Evolutionary conservation across 2,888 invertebrate species (phyloP), one percentile per base, ranked within the genome.

Genomic region (Melieria omissa): DNA sequence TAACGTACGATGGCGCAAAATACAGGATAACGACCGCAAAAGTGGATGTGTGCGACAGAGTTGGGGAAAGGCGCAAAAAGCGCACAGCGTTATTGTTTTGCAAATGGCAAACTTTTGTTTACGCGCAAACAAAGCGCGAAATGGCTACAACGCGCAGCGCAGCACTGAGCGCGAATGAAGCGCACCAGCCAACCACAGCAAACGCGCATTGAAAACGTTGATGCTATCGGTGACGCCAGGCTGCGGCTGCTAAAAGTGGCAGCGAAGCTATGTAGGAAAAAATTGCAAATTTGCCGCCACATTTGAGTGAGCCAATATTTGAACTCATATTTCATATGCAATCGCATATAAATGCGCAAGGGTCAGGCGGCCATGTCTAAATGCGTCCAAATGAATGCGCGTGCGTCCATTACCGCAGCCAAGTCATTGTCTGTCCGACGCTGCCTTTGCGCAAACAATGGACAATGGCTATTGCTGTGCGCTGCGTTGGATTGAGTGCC

Each of bases 21-120:
- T 52, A 41, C 41, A 52, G 64, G 42, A 49, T 52, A 64, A 64
- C 47, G 64, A 64, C 64, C 64, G 64, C 64, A 42, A 64, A 64
- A 64, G 41, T 52, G 64, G 49, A 7, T 10, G 63, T 6, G 9
- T 49, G 49, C 12, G 12, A 49, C 1, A 49, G 49, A 49, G 49
- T 9, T 49, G 9, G 12, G 49, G 10, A 58, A 58, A 42, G 41
- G n/a, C 58, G 29, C 29, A 9, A 63, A 63, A 63, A 63, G 47
- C 52, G 49, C 63, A 29, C 29, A 63, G 44, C 52, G 14, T 64
- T 64, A 64, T 64, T 64, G 52, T 64, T 64, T 64, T 52, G 41
- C 7, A n/a, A 64, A 61, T 44, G 41, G 42, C 42, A 7, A 14
- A n/a, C 42, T n/a, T 44, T 42, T 42, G 49, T 49, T 64, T 64